Base-by-base conservation (phyloP, 2,888 invertebrate species). In the Troides oblongomaculatus region DNA sequence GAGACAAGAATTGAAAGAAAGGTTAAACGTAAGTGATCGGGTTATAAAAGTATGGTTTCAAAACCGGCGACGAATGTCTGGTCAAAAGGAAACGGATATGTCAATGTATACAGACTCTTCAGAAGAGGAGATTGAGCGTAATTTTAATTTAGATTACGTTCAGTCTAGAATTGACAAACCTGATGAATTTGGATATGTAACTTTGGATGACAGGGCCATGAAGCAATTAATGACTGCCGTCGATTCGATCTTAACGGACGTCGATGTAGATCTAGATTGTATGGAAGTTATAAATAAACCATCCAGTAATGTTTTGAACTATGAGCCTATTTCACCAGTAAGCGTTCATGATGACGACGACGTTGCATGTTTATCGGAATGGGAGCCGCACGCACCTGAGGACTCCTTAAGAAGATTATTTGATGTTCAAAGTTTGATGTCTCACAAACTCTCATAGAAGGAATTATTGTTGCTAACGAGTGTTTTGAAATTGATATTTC, bases 11-110 rank as follows among this genome's bases (percentile, higher is more conserved):
- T 89, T 97, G 81, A 95, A 95, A 0, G 83, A 94, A 0, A 80
- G 86, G 7, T 86, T 78, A 57, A 72, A 14, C 69, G 86, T 96
- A 2, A 93, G 93, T 18, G 96, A 96, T 76, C 86, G 95, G 23
- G 95, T 96, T 78, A 95, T 96, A 66, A 96, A 96, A 84, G 95
- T 96, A 39, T 96, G 96, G 96, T 96, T 96, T 80, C 96, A 96
- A 81, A 96, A 96, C 78, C 89, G 95, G 0, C 85, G 78, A 14
- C 74, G 95, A 0, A 95, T 96, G 95, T 94, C 94, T 70, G 76
- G 75, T 7, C 77, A 76, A 30, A 78, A 71, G 64, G 70, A 71
- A 46, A 83, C 72, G 36, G 77, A 75, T 17, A 66, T 71, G 39
- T 17, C 39, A 17, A 62, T 21, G 53, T 64, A 64, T 39, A 74